Base-by-base conservation (phyloP, 2,888 invertebrate species). In the Zhengitettix transpicula region DNA sequence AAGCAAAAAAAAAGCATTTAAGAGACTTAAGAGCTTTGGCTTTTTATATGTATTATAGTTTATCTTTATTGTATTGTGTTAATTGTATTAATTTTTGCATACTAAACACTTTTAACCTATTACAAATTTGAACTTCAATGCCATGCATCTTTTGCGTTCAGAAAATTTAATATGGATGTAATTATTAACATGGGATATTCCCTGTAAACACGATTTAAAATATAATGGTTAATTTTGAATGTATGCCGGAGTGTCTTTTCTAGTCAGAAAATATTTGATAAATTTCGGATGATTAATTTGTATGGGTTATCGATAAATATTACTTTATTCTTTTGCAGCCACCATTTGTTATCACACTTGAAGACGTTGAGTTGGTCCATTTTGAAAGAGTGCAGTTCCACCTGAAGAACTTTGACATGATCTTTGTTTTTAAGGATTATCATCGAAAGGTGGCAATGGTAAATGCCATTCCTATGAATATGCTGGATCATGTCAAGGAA, bases 341-440 rank as follows among this genome's bases (percentile, higher is more conserved):
- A 17, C 97, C 99, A 65, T 97, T 99, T 76, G 98, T 99, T 15
- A 93, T 98, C 62, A 92, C 98, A 0, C 77, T 99, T 28, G 98
- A 98, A 73, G 97, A 98, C 71, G 91, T 97, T 0, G 98, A 99
- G 72, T 73, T 99, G 66, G 95, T 99, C 0, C 98, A 99, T 74
- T 99, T 99, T 74, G 99, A 99, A 76, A 81, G 99, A 73, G 98
- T 99, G 14, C 94, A 95, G 73, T 98, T 99, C 74, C 96, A 97
- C 70, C 77, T 99, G 67, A 95, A 98, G 76, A 99, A 98, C 76
- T 99, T 99, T 73, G 99, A 99, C 73, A 98, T 99, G 95, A 93
- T 99, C 64, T 98, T 99, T 71, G 92, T 99, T 57, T 99, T 98
- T 73, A 99, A 99, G 74, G 98, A 99, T 74, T 99, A 99, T 72